Base-by-base conservation (phyloP, 2,113 vertebrate species). In the Zeus faber region DNA sequence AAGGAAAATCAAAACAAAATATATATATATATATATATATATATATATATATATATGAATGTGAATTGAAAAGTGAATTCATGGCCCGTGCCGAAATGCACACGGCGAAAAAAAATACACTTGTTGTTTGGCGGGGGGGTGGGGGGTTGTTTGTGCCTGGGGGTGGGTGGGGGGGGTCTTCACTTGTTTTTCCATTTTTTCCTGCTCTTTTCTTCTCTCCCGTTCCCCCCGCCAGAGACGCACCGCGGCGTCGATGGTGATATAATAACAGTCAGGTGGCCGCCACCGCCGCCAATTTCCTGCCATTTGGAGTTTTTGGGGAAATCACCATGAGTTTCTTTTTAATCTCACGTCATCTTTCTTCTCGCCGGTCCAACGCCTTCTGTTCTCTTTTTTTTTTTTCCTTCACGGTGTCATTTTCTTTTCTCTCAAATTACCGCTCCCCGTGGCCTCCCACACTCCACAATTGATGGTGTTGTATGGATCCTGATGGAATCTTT, bases 251-350 rank as follows among this genome's bases (percentile, higher is more conserved):
- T 79, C 65, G 83, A 76, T 83, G 70, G 74, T 89, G 85, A 89
- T 86, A 89, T 90, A 90, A 90, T 90, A 88, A 88, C 85, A 89
- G 87, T 54, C 80, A 87, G 88, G 82, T 79, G 76, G 84, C n/a
- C n/a, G n/a, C n/a, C n/a, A n/a, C n/a, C 78, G 69, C 81, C 75
- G 54, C 74, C 67, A 77, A 87, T 85, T 83, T 72, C 74, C 81
- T 77, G 83, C 87, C 79, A 90, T 89, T 88, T 85, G 77, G 78
- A 83, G 81, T 90, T 83, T n/a, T 85, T 88, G 84, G 68, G 79
- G 86, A 88, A 90, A 91, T 89, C 83, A 85, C 83, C 77, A 79
- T 85, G 81, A 60, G 77, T 79, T 79, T 81, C 76, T 74, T 72
- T 74, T 67, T 62, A 75, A 76, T 67, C 62, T n/a, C 45, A 37